A percentile compares a stretch with the other conserved stretches of the same genome.
Evolutionary conservation across 2,797 vertebrate species (phyloP).

Genomic region (Enteromius treurensis): DNA sequence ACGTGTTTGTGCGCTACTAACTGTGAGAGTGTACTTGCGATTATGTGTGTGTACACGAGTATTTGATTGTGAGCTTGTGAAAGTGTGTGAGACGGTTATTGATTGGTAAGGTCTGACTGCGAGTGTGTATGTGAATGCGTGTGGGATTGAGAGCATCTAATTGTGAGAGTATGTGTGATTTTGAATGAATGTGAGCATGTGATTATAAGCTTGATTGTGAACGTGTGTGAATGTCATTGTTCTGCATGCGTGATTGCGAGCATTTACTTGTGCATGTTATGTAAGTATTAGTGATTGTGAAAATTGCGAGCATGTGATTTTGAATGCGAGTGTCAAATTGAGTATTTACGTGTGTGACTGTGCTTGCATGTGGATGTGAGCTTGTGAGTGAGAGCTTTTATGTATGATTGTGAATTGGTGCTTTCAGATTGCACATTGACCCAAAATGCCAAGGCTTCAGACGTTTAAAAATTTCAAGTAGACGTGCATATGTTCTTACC

Average conservation of each 20-base stretch:
- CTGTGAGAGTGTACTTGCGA: not conserved
- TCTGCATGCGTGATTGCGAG: not conserved
- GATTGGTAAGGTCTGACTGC: too few relatives aligned
- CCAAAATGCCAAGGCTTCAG: too few relatives aligned
- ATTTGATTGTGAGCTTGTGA: not conserved
- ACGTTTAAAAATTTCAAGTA: too few relatives aligned
- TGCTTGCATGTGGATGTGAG: too few relatives aligned
- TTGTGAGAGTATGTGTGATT: slow-evolving; percentile 82
- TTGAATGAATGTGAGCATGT: not conserved
- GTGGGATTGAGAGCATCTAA: not conserved
- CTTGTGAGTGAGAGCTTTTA: too few relatives aligned
- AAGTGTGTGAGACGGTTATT: not conserved
- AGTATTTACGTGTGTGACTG: too few relatives aligned
- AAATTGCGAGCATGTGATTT: too few relatives aligned
- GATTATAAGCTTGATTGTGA: slow-evolving; percentile 89
- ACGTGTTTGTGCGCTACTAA: not conserved
- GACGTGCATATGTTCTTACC: slow-evolving; percentile 73
- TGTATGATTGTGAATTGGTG: too few relatives aligned
- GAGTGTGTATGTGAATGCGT: not conserved
- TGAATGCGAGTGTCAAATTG: too few relatives aligned
- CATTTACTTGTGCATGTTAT: not conserved
- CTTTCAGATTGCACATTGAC: too few relatives aligned
- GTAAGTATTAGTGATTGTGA: too few relatives aligned
- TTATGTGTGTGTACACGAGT: not conserved
- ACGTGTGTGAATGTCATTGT: slow-evolving; percentile 55